A percentile compares a stretch with the other conserved stretches of the same genome.
phyloP scores from a whole-genome alignment of 2,888 invertebrate genomes.

The Eupithecia subfuscata region DNA sequence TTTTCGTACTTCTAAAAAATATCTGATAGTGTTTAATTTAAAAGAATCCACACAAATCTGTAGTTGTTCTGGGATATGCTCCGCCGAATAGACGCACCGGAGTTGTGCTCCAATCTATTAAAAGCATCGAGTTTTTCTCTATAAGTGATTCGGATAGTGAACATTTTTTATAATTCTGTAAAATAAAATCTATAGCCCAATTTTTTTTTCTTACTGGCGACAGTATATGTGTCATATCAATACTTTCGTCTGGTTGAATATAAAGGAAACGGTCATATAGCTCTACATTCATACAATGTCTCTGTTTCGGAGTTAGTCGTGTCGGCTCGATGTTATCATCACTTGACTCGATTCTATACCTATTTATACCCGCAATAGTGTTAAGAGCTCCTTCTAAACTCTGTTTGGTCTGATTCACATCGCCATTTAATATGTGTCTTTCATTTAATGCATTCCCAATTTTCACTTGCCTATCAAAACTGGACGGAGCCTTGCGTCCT shows the following conservation, averaged over 20 bases:
- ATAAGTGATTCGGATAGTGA: slow-evolving; percentile 63
- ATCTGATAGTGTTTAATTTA: slow-evolving; percentile 37
- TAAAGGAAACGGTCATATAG: slow-evolving; percentile 64
- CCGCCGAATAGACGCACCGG: slow-evolving; percentile 88
- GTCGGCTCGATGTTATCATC: slow-evolving; percentile 39
- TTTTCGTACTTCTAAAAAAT: neutral
- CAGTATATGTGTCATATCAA: slow-evolving; percentile 65
- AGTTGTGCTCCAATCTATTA: slow-evolving; percentile 87
- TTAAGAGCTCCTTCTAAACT: slow-evolving; percentile 72
- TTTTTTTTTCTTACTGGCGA: slow-evolving; percentile 69
- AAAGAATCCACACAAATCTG: slow-evolving; percentile 85
- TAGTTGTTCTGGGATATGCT: slow-evolving; percentile 84
- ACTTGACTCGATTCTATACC: slow-evolving; percentile 67
- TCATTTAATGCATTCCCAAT: slow-evolving; percentile 76
- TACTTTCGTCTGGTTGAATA: slow-evolving; percentile 69
- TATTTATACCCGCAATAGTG: slow-evolving; percentile 69
- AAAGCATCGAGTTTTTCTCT: slow-evolving; percentile 58
- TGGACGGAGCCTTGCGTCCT: slow-evolving; percentile 38
- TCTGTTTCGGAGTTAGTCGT: slow-evolving; percentile 59
- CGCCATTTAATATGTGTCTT: slow-evolving; percentile 59
- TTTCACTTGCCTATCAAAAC: slow-evolving; percentile 70
- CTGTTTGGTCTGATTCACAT: slow-evolving; percentile 60
- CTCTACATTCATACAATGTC: slow-evolving; percentile 70
- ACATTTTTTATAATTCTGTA: slow-evolving; percentile 73
- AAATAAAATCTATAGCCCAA: slow-evolving; percentile 67